Base-by-base conservation (phyloP, 2,113 vertebrate species). In the Marmota flaviventris region DNA sequence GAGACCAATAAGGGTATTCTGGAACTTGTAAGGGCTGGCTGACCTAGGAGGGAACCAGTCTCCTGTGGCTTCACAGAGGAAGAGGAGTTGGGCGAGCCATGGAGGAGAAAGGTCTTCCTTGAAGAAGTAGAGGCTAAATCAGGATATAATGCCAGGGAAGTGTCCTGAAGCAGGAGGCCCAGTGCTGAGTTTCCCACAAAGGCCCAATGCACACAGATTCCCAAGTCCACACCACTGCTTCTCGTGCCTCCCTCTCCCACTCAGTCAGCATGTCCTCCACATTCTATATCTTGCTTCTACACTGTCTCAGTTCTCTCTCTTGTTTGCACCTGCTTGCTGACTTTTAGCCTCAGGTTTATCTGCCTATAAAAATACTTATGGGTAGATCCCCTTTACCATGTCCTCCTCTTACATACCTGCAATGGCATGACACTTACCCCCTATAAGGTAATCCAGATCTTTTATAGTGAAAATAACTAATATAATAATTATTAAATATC, bases 41-140 rank as follows among this genome's bases (percentile, higher is more conserved):
- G 24, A 37, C 22, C 2, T 18, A 9, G 27, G 2, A 45, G 14
- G 53, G 16, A 79, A 53, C 61, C 9, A 22, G 37, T 37, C 56
- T 53, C 29, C 87, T 20, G 4, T 85, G 65, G 58, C 78, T 95
- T 85, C 90, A 58, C 25, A 20, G 56, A 63, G 25, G 34, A 65
- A 24, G 12, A n/a, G n/a, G 16, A 1, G 51, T 85, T 90, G 85
- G 81, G 65, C 51, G 76, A 94, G 27, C 16, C 18, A 4, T 48
- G 65, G 48, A 85, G 45, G 25, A 34, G 78, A 88, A 90, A 91
- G 58, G n/a, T 20, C n/a, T 82, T 65, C 39, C 9, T 27, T 53
- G 18, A 77, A 34, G 82, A 93, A 88, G 85, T 69, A 29, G 34
- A 95, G 24, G 27, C 76, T 79, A 83, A 93, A 22, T 90, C 56